phyloP scores from a whole-genome alignment of 2,797 vertebrate species.

The Orestias chungarensis region DNA sequence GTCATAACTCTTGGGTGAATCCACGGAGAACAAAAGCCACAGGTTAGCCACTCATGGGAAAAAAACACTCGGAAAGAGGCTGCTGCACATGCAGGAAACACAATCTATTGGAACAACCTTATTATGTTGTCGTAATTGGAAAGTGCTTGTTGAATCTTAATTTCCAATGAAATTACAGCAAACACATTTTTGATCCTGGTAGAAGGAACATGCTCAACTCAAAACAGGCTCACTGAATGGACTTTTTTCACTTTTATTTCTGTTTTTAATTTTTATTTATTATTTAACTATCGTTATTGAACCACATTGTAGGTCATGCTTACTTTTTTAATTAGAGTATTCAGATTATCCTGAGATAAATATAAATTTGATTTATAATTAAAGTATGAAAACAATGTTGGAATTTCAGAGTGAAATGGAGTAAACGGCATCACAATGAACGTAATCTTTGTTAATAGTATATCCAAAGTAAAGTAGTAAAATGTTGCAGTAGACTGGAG shows the following conservation, averaged over 20 bases:
- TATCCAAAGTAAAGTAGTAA: not conserved
- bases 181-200: not conserved
- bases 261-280: not conserved
- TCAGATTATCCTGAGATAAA: not conserved
- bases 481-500: not conserved
- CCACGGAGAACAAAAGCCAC: conserved; percentile 18
- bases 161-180: conserved; percentile 14
- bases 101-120: conserved; percentile 16
- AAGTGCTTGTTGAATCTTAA: conserved; percentile 16
- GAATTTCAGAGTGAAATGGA: not conserved
- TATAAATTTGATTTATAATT: no score
- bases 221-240: not conserved
- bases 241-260: not conserved
- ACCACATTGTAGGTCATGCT: not conserved
- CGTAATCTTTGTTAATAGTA: not conserved
- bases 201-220: not conserved
- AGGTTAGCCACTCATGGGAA: conserved; percentile 22
- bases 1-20: conserved; percentile 15
- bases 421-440: not conserved
- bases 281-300: not conserved
- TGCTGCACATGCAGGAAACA: conserved; percentile 5
- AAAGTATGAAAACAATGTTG: no score
- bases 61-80: conserved; percentile 21
- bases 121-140: conserved; percentile 22
- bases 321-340: not conserved